Evolutionary conservation across 1,140 invertebrate species (phyloP).

Genomic region (Cotesia typhae): DNA sequence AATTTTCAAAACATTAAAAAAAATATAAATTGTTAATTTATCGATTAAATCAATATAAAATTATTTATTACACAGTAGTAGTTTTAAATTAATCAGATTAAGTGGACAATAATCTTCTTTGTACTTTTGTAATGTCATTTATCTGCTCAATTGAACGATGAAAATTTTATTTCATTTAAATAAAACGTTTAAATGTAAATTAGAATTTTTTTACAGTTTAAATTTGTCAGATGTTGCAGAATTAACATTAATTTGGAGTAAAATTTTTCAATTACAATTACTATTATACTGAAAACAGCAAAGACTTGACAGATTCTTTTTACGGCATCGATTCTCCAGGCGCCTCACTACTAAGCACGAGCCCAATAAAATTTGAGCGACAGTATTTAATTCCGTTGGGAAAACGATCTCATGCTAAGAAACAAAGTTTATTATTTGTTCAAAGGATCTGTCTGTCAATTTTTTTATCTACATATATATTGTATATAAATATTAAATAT

Average conservation of each 20-base stretch:
- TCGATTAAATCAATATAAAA: no score
- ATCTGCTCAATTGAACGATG: background rate
- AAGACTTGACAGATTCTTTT: slow-evolving; percentile 22
- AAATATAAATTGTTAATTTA: no score
- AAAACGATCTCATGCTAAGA: background rate
- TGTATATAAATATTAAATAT: slow-evolving; percentile 58
- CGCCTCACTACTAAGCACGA: background rate
- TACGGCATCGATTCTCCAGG: background rate
- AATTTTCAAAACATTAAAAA: no score
- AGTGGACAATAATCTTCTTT: slow-evolving; percentile 56
- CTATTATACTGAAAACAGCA: background rate
- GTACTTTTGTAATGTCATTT: slow-evolving; percentile 54
- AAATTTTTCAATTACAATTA: slow-evolving; percentile 30
- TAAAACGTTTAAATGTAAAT: background rate
- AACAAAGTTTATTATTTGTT: background rate
- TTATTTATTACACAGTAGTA: background rate
- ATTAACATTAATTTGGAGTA: slow-evolving; percentile 8
- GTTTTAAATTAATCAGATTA: slow-evolving; percentile 39
- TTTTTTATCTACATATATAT: slow-evolving; percentile 48
- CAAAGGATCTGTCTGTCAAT: slow-evolving; percentile 44
- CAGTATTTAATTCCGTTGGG: background rate
- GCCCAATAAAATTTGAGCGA: background rate
- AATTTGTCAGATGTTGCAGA: no score
- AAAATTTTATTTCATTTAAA: slow-evolving; percentile 1
- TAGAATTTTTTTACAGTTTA: background rate